A percentile compares a stretch with the other conserved stretches of the same genome.
These are phyloP conservation scores for Ctenosaura bakeri DNA, from an alignment of 2,797 vertebrate genomes.

Conservation along the genomic window DNA sequence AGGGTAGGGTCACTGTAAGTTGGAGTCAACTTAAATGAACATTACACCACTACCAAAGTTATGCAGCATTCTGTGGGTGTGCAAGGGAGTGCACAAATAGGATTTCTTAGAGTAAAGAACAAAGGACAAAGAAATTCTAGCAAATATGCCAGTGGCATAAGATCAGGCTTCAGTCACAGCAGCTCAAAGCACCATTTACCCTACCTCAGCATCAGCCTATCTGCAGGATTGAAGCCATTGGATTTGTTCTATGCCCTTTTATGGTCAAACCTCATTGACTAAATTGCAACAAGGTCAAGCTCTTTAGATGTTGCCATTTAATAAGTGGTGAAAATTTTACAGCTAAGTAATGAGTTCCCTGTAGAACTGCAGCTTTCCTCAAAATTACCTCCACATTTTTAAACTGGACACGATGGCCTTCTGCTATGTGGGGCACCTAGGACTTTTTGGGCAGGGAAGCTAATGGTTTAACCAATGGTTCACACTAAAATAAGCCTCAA, in stretches of 20 bases:
- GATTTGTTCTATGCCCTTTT: conserved; percentile 37
- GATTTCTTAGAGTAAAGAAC: not conserved
- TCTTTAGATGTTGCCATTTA: conserved; percentile 11
- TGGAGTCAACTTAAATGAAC: not conserved
- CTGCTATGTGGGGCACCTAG: not conserved
- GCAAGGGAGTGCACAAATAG: not conserved
- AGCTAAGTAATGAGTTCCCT: conserved; percentile 35
- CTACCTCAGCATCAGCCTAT: not conserved
- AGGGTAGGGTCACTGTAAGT: not conserved
- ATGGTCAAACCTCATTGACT: conserved; percentile 33
- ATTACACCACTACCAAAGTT: not conserved
- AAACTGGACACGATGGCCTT: not conserved
- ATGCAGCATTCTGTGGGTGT: not conserved
- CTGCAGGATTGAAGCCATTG: not conserved
- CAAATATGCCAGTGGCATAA: not conserved
- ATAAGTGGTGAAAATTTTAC: conserved; percentile 18
- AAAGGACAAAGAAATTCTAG: not conserved
- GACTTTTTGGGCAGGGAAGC: not conserved
- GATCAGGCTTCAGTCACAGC: not conserved
- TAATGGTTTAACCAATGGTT: conserved; percentile 26
- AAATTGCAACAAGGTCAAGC: conserved; percentile 37
- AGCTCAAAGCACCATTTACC: not conserved
- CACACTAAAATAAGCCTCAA: conserved; percentile 10
- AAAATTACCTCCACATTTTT: conserved; percentile 46
- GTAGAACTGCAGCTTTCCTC: conserved; percentile 24